phyloP scores from a whole-genome alignment of 2,888 invertebrate species.

The Linnaemya tessellans region DNA sequence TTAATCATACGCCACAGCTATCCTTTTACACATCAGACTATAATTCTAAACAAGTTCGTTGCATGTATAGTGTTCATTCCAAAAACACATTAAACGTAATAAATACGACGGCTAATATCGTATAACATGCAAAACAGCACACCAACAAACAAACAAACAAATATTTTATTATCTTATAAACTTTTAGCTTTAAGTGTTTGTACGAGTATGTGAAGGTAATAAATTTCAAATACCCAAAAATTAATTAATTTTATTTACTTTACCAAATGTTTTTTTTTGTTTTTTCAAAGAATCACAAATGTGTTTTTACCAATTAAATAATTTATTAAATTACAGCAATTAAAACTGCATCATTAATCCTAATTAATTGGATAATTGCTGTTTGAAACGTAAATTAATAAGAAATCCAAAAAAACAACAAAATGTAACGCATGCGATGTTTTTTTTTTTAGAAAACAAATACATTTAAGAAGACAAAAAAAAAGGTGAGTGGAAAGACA shows the following conservation, averaged over 20 bases:
- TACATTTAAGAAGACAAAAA: background rate
- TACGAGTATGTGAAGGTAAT: background rate
- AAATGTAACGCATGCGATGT: background rate
- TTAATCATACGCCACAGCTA: background rate
- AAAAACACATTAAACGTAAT: background rate
- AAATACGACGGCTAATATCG: background rate
- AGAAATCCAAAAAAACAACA: background rate
- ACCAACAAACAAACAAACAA: background rate
- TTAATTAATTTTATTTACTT: conserved; percentile 8
- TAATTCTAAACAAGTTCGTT: background rate
- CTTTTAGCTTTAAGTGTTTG: background rate
- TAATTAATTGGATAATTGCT: conserved; percentile 48
- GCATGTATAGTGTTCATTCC: background rate
- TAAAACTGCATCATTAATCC: conserved; percentile 20
- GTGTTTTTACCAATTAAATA: conserved; percentile 13
- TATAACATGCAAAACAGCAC: no score
- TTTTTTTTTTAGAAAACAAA: background rate
- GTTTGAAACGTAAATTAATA: background rate
- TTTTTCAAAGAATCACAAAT: background rate
- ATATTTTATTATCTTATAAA: background rate
- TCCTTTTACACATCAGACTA: background rate
- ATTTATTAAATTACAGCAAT: conserved; percentile 43
- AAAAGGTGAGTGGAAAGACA: no score
- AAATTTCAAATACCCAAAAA: background rate
- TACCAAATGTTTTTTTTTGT: background rate